These are phyloP conservation scores for Bovichtus diacanthus DNA, from an alignment of 2,797 vertebrate genomes.

Conservation along the genomic window DNA sequence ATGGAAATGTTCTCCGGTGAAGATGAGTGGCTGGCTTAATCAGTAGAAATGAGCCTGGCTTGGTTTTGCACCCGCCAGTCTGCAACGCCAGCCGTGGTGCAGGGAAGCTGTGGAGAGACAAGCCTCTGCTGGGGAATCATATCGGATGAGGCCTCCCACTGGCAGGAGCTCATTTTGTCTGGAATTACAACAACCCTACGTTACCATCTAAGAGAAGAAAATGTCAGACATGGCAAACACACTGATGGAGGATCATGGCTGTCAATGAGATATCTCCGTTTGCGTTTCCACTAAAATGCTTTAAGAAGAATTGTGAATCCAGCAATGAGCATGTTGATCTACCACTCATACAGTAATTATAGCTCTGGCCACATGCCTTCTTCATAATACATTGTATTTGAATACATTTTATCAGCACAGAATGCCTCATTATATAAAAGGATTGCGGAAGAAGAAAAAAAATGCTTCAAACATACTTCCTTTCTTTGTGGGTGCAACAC, in stretches of 20 bases:
- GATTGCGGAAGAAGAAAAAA: conserved; percentile 21
- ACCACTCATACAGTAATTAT: conserved; percentile 18
- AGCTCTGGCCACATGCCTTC: conserved; percentile 30
- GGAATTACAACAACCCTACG: conserved; percentile 66
- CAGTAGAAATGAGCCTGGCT: conserved; percentile 67
- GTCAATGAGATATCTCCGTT: conserved; percentile 44
- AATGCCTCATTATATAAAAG: conserved; percentile 50
- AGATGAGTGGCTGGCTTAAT: conserved; percentile 67
- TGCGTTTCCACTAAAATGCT: conserved; percentile 22
- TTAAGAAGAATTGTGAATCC: neutral
- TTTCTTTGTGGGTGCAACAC: conserved; percentile 59
- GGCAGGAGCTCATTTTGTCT: conserved; percentile 70
- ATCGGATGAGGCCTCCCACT: conserved; percentile 72
- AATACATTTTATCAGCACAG: conserved; percentile 23
- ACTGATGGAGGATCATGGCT: conserved; percentile 40
- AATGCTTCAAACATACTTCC: conserved; percentile 22
- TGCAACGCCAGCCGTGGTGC: conserved; percentile 34
- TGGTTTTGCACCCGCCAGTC: conserved; percentile 55
- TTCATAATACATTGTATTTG: conserved; percentile 32
- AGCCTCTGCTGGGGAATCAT: conserved; percentile 59
- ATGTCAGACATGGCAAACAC: conserved; percentile 59
- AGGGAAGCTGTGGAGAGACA: conserved; percentile 49
- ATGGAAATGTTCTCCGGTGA: conserved; percentile 68
- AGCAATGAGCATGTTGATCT: conserved; percentile 5
- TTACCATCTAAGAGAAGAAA: conserved; percentile 54